Conservation (phyloP, 2,113 vertebrate genomes). For the Sterna hirundo region DNA sequence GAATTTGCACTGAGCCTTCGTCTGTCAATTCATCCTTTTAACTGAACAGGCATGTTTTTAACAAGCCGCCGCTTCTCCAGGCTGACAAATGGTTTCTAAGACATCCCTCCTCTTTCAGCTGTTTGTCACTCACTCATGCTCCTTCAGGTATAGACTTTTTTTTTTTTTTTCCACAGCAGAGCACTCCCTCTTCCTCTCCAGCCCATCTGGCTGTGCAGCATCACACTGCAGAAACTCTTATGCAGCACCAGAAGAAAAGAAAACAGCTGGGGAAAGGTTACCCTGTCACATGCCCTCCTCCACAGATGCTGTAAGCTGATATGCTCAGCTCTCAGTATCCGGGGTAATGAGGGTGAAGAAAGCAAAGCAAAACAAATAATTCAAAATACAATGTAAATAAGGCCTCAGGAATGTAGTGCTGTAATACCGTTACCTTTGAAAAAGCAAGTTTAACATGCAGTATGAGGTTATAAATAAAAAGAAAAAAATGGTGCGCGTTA, state of each 20-base stretch:
- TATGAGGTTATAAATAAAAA: not conserved
- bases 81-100: slow-evolving; percentile 31
- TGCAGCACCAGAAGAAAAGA: slow-evolving; percentile 14
- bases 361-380: slow-evolving; percentile 23
- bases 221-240: slow-evolving; percentile 21
- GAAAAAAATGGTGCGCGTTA: not conserved
- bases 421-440: not conserved
- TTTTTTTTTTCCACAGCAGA: not conserved
- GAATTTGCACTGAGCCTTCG: not conserved
- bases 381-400: not conserved
- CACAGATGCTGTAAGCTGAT: slow-evolving; percentile 13
- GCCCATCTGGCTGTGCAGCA: slow-evolving; percentile 9
- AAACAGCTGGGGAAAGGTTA: slow-evolving; percentile 52
- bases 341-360: not conserved
- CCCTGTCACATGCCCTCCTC: not conserved
- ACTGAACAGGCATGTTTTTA: slow-evolving; percentile 27
- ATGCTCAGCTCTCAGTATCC: not conserved
- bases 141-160: not conserved
- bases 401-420: not conserved
- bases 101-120: slow-evolving; percentile 26
- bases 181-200: not conserved
- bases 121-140: not conserved
- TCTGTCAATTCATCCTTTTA: slow-evolving; percentile 42
- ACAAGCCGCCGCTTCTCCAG: not conserved
- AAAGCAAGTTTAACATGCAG: not conserved